These are phyloP conservation scores for Palythoa caribaeorum DNA, from an alignment of 92 coral and sea anemone species.

Conservation along the genomic window DNA sequence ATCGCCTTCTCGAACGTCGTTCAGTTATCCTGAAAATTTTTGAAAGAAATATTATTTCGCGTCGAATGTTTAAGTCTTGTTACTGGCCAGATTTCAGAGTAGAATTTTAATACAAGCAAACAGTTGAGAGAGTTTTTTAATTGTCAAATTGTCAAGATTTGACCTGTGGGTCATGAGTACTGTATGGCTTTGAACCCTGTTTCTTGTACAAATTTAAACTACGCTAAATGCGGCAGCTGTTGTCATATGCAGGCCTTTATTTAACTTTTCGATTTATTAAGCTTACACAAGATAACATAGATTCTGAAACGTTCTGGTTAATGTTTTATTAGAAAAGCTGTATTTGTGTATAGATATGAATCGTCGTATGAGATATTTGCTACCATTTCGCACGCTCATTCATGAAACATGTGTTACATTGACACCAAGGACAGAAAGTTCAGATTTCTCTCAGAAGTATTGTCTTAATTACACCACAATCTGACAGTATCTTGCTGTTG, in stretches of 20 bases:
- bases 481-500: background rate
- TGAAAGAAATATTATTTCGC: background rate
- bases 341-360: background rate
- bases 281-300: background rate
- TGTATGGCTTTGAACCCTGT: background rate
- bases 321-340: slow-evolving; percentile 11
- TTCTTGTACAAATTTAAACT: background rate
- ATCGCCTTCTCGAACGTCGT: slow-evolving; percentile 24
- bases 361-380: slow-evolving; percentile 10
- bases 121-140: background rate
- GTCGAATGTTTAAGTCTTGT: background rate
- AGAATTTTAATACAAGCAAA: background rate
- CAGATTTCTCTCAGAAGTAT: background rate
- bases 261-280: background rate
- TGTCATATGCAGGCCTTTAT: background rate
- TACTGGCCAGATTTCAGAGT: slow-evolving; percentile 15
- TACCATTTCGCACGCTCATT: slow-evolving; percentile 11
- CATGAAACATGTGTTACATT: slow-evolving; percentile 2
- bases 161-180: slow-evolving; percentile 32
- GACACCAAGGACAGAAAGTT: background rate
- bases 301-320: slow-evolving; percentile 27
- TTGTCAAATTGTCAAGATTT: background rate
- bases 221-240: slow-evolving; percentile 27
- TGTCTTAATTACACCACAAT: background rate
- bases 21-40: background rate